Conservation (phyloP, 2,888 invertebrate genomes). For the Limnephilus rhombicus region DNA sequence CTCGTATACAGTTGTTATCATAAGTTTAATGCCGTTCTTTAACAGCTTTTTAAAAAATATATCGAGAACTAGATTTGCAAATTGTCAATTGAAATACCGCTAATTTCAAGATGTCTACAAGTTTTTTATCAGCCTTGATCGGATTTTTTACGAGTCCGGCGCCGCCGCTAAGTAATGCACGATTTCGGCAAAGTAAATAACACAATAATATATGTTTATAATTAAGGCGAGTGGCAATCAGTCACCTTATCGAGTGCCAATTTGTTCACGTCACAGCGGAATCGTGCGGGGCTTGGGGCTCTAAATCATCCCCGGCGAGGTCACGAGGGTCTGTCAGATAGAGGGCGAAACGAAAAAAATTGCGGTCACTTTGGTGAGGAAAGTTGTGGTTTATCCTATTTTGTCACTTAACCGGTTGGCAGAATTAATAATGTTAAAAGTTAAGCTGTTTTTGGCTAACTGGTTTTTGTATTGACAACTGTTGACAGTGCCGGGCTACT, state of each 20-base stretch:
- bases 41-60: not conserved
- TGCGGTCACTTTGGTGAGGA: constrained; percentile 5
- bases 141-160: not conserved
- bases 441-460: not conserved
- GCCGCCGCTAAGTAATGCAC: constrained; percentile 17
- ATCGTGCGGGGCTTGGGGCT: not conserved
- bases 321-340: constrained; percentile 15
- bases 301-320: constrained; percentile 41
- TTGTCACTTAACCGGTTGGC: not conserved
- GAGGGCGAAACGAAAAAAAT: not conserved
- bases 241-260: constrained; percentile 45
- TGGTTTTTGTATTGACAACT: not conserved
- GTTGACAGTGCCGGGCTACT: not conserved
- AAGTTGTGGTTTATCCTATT: not conserved
- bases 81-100: not conserved
- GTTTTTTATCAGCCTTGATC: not conserved
- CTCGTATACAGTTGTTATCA: too few relatives aligned
- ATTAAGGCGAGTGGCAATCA: constrained; percentile 37
- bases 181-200: constrained; percentile 10
- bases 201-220: not conserved
- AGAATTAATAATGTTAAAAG: not conserved
- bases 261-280: constrained; percentile 19
- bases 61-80: too few relatives aligned
- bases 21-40: too few relatives aligned
- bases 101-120: not conserved